Base-by-base conservation (phyloP, 2,113 vertebrate species). In the Oryctolagus cuniculus region DNA sequence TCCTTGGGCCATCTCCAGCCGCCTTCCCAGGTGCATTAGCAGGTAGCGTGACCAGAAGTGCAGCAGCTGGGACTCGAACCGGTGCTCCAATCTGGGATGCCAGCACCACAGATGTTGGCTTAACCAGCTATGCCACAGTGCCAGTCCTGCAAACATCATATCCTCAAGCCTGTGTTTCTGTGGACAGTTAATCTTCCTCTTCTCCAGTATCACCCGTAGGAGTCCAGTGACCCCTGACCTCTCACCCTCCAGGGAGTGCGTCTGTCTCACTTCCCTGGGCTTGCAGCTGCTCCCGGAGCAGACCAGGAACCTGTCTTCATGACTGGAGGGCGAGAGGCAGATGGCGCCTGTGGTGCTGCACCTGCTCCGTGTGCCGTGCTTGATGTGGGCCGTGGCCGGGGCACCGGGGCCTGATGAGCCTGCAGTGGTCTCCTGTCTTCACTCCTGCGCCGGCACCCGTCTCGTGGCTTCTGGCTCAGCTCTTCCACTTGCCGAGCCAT, bases 181-280 rank as follows among this genome's bases (percentile, higher is more conserved):
- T 89, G 80, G 93, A 70, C 74, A 80, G 87, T 87, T 91, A 83
- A 70, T 94, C 87, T 96, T 73, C 79, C 81, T 88, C 55, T 96
- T 94, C 82, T 91, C 79, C 87, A 51, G 94, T 94, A 58, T 63
- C 82, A 93, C 74, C 66, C 58, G 75, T 94, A 83, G 91, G 87
- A 95, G 79, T 67, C 61, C 94, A 29, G 1, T 77, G 79, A 84
- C 79, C 72, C 79, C 82, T 88, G 86, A 75, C 70, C 22, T 34
- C 58, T 89, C 87, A 74, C 70, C 89, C 86, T 92, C 66, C 53
- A 55, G 72, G 89, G 36, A 93, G 69, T 87, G 80, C 53, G 34
- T 84, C 53, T 95, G 64, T 44, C 51, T 66, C 31, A 93, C 83
- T 83, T 74, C 64, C 49, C 77, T 70, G 31, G 70, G 25, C 81